Evolutionary conservation across 2,113 vertebrate genomes (phyloP).

Genomic region (Tretioscincus oriximinensis): DNA sequence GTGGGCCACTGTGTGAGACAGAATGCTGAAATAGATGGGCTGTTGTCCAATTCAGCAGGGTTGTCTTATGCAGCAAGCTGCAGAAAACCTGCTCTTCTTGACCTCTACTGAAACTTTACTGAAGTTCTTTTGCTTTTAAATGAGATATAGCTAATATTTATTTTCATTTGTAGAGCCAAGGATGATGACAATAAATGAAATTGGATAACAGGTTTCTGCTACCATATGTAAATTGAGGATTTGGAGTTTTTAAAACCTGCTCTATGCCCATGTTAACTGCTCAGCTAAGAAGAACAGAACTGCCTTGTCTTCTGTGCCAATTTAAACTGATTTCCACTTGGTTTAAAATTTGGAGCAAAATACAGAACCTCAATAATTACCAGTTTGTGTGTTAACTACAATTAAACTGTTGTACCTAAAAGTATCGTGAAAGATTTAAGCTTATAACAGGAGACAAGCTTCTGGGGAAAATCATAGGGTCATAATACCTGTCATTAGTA

Average conservation of each 20-base stretch:
- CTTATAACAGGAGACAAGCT: neutral
- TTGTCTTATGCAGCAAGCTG: neutral
- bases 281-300: neutral
- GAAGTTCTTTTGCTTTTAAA: neutral
- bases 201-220: neutral
- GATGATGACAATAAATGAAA: neutral
- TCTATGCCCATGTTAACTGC: neutral
- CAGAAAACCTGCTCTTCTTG: neutral
- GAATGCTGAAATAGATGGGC: too few species aligned
- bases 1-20: too few species aligned
- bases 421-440: neutral
- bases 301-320: neutral
- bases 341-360: neutral
- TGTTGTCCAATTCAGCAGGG: too few species aligned
- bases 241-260: neutral
- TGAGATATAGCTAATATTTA: neutral
- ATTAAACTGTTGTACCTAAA: neutral
- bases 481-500: neutral
- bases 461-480: slow-evolving; percentile 17
- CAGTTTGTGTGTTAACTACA: neutral
- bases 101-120: neutral
- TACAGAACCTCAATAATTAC: neutral
- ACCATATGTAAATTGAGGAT: neutral
- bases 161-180: neutral
- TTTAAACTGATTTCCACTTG: neutral